Percentiles rank a stretch among this genome's conserved stretches.
phyloP scores from a whole-genome alignment of 2,888 invertebrate species.

The Noctua janthina region DNA sequence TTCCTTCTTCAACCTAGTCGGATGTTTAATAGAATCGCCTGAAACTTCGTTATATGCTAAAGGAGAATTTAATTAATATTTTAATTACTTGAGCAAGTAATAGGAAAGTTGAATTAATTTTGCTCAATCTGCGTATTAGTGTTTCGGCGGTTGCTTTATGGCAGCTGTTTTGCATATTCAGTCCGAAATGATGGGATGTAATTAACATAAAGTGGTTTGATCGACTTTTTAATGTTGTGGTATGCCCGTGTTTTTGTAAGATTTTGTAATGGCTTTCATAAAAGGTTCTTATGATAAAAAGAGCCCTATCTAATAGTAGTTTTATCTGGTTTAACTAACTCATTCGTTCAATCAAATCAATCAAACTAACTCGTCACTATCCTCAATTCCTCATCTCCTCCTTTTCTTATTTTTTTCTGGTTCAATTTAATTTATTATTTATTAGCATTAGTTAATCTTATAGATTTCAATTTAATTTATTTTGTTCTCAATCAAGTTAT shows the following conservation, averaged over 20 bases:
- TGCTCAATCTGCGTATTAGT: constrained; percentile 56
- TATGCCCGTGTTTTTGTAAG: not conserved
- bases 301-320: not conserved
- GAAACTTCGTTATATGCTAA: constrained; percentile 54
- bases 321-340: not conserved
- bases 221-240: not conserved
- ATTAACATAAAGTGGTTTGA: constrained; percentile 18
- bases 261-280: not conserved
- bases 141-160: constrained; percentile 48
- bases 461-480: too few relatives aligned
- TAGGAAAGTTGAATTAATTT: constrained; percentile 57
- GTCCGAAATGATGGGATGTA: constrained; percentile 23
- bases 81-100: constrained; percentile 58
- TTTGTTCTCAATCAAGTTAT: too few relatives aligned
- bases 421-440: too few relatives aligned
- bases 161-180: constrained; percentile 35
- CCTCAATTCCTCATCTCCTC: not conserved
- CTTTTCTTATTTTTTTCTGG: not conserved
- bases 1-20: constrained; percentile 25
- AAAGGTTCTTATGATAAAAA: not conserved
- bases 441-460: too few relatives aligned
- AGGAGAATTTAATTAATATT: constrained; percentile 64
- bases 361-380: not conserved
- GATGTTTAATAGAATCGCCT: constrained; percentile 48
- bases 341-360: not conserved